Conservation (phyloP, 2,888 invertebrate species). For the Hyposoter didymator region DNA sequence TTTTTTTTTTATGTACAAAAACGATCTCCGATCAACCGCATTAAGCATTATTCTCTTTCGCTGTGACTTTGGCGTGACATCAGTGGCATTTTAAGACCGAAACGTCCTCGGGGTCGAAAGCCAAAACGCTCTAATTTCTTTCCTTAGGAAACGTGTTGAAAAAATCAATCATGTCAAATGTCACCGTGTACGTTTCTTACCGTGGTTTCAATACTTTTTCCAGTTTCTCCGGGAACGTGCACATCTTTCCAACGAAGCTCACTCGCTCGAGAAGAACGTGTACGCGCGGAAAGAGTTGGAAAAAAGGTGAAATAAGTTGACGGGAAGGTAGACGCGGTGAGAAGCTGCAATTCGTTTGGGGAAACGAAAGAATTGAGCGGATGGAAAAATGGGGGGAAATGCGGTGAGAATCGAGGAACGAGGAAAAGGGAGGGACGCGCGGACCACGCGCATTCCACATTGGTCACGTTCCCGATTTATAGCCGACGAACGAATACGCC, state of each 20-base stretch:
- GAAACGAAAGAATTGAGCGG: slow-evolving; percentile 50
- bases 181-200: neutral
- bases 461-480: slow-evolving; percentile 76
- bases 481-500: slow-evolving; percentile 75
- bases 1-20: slow-evolving; percentile 43
- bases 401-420: slow-evolving; percentile 41
- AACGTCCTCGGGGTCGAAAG: neutral
- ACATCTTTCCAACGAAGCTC: neutral
- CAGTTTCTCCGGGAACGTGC: neutral
- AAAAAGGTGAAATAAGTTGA: slow-evolving; percentile 1
- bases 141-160: neutral
- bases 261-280: slow-evolving; percentile 26
- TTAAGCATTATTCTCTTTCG: neutral
- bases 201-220: neutral
- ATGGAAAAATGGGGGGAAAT: slow-evolving; percentile 36
- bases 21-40: neutral
- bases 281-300: slow-evolving; percentile 30
- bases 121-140: neutral
- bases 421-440: slow-evolving; percentile 44
- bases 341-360: neutral
- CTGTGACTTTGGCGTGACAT: neutral
- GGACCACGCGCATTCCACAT: slow-evolving; percentile 67
- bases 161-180: neutral
- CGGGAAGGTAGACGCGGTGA: neutral
- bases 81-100: neutral